These are phyloP conservation scores for Atta cephalotes DNA, from an alignment of 1,140 invertebrate genomes.

Conservation along the genomic window DNA sequence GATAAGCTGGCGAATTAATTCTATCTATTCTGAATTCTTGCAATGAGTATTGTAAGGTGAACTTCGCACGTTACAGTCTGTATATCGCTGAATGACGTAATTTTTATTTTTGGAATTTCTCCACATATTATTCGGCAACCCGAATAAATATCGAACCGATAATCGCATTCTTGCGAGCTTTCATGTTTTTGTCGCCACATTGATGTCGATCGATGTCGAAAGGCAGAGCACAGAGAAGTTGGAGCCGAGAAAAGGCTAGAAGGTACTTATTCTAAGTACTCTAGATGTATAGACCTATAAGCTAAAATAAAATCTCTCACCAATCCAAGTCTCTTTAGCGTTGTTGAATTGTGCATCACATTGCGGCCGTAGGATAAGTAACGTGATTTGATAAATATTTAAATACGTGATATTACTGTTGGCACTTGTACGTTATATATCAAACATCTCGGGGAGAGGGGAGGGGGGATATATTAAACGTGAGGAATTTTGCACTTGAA, in stretches of 20 bases:
- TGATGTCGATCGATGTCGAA: not conserved
- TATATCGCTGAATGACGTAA: conserved; percentile 3
- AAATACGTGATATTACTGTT: conserved; percentile 27
- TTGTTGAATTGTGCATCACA: conserved; percentile 61
- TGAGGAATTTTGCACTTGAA: not conserved
- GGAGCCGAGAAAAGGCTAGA: conserved; percentile 32
- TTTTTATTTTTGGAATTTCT: conserved; percentile 23
- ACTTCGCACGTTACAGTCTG: not conserved
- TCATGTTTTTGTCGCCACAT: conserved; percentile 20
- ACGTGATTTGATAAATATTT: conserved; percentile 1
- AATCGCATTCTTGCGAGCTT: not conserved
- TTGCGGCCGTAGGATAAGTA: not conserved
- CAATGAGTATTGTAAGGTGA: not conserved
- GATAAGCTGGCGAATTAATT: not conserved
- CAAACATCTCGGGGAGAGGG: not conserved
- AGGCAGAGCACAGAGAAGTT: conserved; percentile 27
- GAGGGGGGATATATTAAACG: not conserved
- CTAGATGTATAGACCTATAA: conserved; percentile 63
- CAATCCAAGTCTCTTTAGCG: conserved; percentile 58
- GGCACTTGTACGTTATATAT: not conserved
- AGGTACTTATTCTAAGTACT: conserved; percentile 57
- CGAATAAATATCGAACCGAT: not conserved
- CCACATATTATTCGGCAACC: not conserved
- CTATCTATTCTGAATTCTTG: not conserved
- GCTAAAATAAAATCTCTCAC: conserved; percentile 72